Evolutionary conservation across 2,888 invertebrate genomes (phyloP), one percentile per base, ranked within the genome.

Genomic region (Ophion costatus): DNA sequence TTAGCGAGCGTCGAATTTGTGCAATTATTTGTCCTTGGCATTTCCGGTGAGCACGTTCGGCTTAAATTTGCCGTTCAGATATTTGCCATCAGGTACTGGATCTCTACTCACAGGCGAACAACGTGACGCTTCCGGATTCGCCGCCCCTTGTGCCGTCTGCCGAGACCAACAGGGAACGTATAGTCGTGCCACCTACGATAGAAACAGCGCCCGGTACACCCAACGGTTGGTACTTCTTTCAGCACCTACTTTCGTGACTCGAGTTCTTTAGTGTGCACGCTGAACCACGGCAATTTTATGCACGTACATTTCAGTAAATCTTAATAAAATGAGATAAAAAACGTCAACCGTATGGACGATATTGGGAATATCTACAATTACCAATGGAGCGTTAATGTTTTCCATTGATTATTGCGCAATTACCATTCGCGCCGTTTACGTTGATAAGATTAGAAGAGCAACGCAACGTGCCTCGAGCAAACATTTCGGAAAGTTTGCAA

Each of bases 1-100:
- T 96, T 78, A 20, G 66, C 45, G n/a, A 59, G 20, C 0, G 22
- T n/a, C 24, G 1, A 24, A 20, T 20, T 17, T 24, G 29, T 24
- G 11, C 24, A 11, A 42, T 17, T 29, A 2, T 10, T 4, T 51
- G 22, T 17, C 11, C 57, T 20, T 22, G 14, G 14, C 59, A 45
- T 56, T 51, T 73, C 22, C 2, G 4, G 10, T 10, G 10, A 7
- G 38, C 2, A 17, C 0, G 3, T 61, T 57, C 14, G 22, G 6
- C 11, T 7, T 38, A 29, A 56, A 4, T 17, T 45, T 75, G 10
- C 45, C 77, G 92, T 93, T 33, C 92, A 96, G 99, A 99, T 94
- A 98, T 99, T 88, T 99, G 99, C 90, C 99, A 99, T 94, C 99
- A 98, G 95, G 97, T 97, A 87, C 86, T 99, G 86, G 99, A 99